A percentile compares a stretch with the other conserved stretches of the same genome.
Conservation (phyloP, 2,797 vertebrate species). For the Gadopsis bispinosus region DNA sequence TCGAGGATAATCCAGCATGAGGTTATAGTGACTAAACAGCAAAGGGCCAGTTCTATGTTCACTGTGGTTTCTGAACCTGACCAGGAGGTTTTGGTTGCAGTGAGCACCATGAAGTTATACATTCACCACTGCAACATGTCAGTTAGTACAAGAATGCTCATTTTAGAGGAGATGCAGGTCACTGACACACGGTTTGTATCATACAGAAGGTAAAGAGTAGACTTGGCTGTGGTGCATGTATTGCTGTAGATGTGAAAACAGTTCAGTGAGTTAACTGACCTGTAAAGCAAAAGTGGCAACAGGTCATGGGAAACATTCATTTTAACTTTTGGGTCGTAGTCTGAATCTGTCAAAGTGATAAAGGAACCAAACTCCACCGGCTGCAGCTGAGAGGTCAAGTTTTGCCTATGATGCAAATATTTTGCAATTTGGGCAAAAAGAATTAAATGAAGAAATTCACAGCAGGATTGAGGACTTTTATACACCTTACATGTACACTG, state of each 20-base stretch:
- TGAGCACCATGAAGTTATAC: constrained; percentile 76
- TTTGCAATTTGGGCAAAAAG: constrained; percentile 28
- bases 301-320: constrained; percentile 53
- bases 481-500: not conserved
- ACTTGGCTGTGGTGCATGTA: constrained; percentile 69
- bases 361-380: constrained; percentile 44
- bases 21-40: constrained; percentile 25
- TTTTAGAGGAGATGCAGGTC: constrained; percentile 24
- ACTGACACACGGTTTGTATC: constrained; percentile 15
- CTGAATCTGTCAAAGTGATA: constrained; percentile 67
- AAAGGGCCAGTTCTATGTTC: constrained; percentile 20
- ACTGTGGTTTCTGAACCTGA: constrained; percentile 44
- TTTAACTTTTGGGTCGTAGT: constrained; percentile 47
- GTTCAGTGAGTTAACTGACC: constrained; percentile 37
- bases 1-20: constrained; percentile 30
- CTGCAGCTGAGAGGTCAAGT: constrained; percentile 41
- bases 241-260: constrained; percentile 63
- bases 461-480: not conserved
- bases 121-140: constrained; percentile 63
- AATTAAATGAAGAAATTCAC: constrained; percentile 4
- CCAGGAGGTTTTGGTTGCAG: constrained; percentile 61
- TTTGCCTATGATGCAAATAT: constrained; percentile 41
- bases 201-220: constrained; percentile 16
- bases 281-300: constrained; percentile 43
- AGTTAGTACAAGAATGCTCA: not conserved